Percentiles rank a stretch among this genome's conserved stretches.
Evolutionary conservation across 2,797 vertebrate genomes (phyloP).

Genomic region (Squalus acanthias): DNA sequence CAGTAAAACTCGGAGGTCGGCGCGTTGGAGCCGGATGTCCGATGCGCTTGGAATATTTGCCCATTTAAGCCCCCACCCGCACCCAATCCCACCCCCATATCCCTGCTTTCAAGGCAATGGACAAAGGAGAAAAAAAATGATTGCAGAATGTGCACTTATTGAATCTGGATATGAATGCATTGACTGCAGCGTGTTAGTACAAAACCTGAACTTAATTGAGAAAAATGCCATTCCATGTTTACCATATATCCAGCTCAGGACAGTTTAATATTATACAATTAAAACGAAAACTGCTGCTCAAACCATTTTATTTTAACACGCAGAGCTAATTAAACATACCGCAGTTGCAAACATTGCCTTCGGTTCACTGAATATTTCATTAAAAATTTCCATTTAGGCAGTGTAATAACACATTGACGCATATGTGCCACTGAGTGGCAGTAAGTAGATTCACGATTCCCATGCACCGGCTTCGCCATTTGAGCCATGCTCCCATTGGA

Average conservation of each 20-base stretch:
- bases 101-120: neutral
- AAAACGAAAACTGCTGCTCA: constrained; percentile 12
- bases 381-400: neutral
- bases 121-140: neutral
- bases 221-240: neutral
- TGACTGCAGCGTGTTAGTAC: neutral
- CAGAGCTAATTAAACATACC: constrained; percentile 27
- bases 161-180: neutral
- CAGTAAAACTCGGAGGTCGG: too few relatives aligned
- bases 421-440: neutral
- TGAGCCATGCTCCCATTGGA: neutral
- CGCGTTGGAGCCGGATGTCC: too few relatives aligned
- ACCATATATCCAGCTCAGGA: constrained; percentile 6
- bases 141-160: neutral
- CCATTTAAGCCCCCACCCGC: too few relatives aligned
- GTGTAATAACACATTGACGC: neutral
- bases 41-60: too few relatives aligned
- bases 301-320: neutral
- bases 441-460: neutral
- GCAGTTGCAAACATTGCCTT: constrained; percentile 19
- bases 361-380: constrained; percentile 26
- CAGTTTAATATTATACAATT: constrained; percentile 19
- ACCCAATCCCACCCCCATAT: too few relatives aligned
- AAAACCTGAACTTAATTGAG: neutral
- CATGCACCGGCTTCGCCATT: neutral